phyloP scores from a whole-genome alignment of 1,140 invertebrate genomes.

The Drosophila nebulosa region DNA sequence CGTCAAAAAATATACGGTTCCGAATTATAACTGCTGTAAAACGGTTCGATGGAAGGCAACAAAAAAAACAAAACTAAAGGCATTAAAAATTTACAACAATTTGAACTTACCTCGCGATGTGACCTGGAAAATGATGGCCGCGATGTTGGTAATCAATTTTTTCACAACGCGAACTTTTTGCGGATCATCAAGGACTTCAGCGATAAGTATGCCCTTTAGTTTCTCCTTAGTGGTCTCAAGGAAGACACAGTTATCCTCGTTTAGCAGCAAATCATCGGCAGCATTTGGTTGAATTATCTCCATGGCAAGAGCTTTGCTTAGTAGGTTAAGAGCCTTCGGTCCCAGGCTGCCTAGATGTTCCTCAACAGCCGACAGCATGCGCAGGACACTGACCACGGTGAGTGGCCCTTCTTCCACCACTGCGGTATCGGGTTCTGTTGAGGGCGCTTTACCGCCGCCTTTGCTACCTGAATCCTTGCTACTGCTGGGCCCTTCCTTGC shows the following conservation, averaged over 20 bases:
- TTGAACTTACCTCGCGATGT: slow-evolving; percentile 81
- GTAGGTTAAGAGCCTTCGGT: slow-evolving; percentile 87
- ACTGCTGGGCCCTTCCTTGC: neutral
- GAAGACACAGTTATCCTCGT: slow-evolving; percentile 87
- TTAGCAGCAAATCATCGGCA: slow-evolving; percentile 86
- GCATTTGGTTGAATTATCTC: slow-evolving; percentile 87
- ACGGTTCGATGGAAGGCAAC: neutral
- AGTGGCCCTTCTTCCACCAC: slow-evolving; percentile 70
- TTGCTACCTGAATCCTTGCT: slow-evolving; percentile 11
- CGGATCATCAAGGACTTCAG: slow-evolving; percentile 86
- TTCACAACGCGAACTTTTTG: slow-evolving; percentile 80
- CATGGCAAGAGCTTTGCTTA: slow-evolving; percentile 88
- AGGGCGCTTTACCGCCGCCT: slow-evolving; percentile 14
- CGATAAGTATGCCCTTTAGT: slow-evolving; percentile 89
- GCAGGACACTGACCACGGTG: slow-evolving; percentile 86
- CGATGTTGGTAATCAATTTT: slow-evolving; percentile 85
- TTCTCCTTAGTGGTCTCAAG: slow-evolving; percentile 93
- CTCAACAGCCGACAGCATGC: slow-evolving; percentile 89
- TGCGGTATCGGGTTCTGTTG: slow-evolving; percentile 14
- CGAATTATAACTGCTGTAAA: neutral
- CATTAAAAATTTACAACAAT: neutral
- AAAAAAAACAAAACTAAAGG: neutral
- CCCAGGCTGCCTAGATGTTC: slow-evolving; percentile 90
- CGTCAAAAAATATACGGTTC: too few species aligned
- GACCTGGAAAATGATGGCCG: slow-evolving; percentile 85